Conservation (phyloP, 2,888 invertebrate genomes). For the Caenorhabditis japonica region DNA sequence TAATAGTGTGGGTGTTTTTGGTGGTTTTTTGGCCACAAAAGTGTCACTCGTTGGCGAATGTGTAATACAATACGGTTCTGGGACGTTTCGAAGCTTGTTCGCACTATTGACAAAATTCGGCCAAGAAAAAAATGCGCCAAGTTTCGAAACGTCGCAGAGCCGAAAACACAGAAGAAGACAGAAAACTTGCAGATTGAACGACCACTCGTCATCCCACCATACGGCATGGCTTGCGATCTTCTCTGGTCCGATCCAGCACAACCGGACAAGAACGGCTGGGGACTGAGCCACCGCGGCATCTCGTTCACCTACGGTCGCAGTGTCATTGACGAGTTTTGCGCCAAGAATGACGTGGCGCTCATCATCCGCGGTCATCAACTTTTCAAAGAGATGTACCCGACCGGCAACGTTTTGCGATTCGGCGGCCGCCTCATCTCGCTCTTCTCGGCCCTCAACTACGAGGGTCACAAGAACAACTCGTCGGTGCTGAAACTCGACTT, state of each 20-base stretch:
- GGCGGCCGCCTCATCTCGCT: slow-evolving; percentile 57
- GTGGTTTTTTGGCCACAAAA: no score
- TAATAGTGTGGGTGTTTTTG: slow-evolving; percentile 19
- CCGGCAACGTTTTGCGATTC: slow-evolving; percentile 49
- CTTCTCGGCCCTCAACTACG: slow-evolving; percentile 63
- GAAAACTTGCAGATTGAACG: slow-evolving; percentile 52
- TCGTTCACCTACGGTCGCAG: slow-evolving; percentile 55
- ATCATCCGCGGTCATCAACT: slow-evolving; percentile 62
- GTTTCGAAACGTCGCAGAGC: no score
- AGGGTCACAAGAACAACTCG: slow-evolving; percentile 55
- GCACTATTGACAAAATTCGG: no score
- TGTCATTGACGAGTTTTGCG: slow-evolving; percentile 59
- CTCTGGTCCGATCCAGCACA: slow-evolving; percentile 74
- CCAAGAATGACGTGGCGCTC: slow-evolving; percentile 45
- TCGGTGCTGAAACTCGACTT: slow-evolving; percentile 54
- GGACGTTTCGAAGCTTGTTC: no score
- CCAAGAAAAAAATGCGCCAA: no score
- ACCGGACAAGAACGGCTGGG: slow-evolving; percentile 46
- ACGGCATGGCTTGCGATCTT: slow-evolving; percentile 77
- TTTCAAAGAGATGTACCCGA: slow-evolving; percentile 56
- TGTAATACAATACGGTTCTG: no score
- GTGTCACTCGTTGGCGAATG: neutral
- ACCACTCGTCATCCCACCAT: slow-evolving; percentile 53
- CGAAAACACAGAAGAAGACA: no score
- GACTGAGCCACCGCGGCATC: slow-evolving; percentile 52